Conservation (phyloP, 2,113 vertebrate species). For the Albula glossodonta region DNA sequence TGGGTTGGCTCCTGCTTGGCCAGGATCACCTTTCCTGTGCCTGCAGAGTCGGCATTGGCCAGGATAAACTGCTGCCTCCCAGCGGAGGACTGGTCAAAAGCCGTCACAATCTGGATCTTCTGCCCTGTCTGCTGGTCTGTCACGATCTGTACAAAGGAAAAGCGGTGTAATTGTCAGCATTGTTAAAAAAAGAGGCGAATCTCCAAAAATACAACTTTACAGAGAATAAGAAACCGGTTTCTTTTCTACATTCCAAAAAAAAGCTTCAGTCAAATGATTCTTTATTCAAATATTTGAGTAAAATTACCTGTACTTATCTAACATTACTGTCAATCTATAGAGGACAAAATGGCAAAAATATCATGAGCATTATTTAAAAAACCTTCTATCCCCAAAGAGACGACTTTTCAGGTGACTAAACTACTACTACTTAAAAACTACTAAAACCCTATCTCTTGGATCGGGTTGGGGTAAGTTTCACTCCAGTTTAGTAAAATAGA, state of each 20-base stretch:
- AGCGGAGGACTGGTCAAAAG: constrained; percentile 85
- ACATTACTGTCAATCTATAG: too few relatives aligned
- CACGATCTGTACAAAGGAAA: constrained; percentile 79
- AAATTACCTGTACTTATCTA: too few relatives aligned
- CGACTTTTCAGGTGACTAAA: too few relatives aligned
- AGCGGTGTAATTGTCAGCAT: neutral
- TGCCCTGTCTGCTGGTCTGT: constrained; percentile 94
- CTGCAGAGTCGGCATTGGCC: constrained; percentile 80
- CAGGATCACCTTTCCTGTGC: constrained; percentile 78
- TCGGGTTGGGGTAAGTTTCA: too few relatives aligned
- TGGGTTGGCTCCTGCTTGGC: constrained; percentile 83
- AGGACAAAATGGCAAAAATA: too few relatives aligned
- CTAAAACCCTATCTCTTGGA: too few relatives aligned
- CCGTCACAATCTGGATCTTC: constrained; percentile 97
- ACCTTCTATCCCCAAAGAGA: too few relatives aligned
- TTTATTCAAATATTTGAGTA: too few relatives aligned
- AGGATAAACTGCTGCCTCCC: constrained; percentile 94
- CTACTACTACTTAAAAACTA: too few relatives aligned
- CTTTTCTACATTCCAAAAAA: constrained; percentile 79
- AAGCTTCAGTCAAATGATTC: constrained; percentile 77
- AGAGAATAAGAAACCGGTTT: constrained; percentile 83
- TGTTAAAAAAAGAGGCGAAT: neutral
- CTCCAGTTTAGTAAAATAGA: too few relatives aligned
- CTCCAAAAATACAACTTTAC: too few relatives aligned
- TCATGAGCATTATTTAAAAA: too few relatives aligned